These are phyloP conservation scores for Chalcis sispes DNA, from an alignment of 2,888 invertebrate species.

Conservation along the genomic window DNA sequence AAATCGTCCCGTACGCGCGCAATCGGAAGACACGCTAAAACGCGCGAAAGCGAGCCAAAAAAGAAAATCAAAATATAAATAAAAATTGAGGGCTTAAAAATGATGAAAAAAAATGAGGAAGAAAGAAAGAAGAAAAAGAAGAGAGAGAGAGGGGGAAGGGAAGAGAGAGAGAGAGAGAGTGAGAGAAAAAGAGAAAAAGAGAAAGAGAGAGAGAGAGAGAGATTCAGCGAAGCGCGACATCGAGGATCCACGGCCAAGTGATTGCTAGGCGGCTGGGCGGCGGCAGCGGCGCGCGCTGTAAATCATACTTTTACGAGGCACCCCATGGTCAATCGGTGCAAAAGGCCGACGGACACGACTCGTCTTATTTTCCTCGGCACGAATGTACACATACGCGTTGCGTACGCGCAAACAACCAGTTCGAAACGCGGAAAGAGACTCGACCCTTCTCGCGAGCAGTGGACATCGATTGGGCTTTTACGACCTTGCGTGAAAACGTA, in stretches of 20 bases:
- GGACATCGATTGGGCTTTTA: slow-evolving; percentile 66
- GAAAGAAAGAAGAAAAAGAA: background rate
- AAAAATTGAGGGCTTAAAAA: background rate
- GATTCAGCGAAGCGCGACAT: slow-evolving; percentile 16
- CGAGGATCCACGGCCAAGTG: slow-evolving; percentile 59
- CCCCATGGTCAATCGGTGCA: slow-evolving; percentile 64
- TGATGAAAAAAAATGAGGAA: background rate
- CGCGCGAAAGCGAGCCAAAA: too few relatives aligned
- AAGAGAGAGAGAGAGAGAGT: background rate
- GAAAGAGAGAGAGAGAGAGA: background rate
- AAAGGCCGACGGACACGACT: too few relatives aligned
- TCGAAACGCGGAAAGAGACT: background rate
- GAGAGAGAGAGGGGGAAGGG: background rate
- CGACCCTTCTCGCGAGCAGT: background rate
- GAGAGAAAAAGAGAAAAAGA: background rate
- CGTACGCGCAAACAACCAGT: background rate
- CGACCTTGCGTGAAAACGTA: too few relatives aligned
- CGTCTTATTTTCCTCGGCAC: too few relatives aligned
- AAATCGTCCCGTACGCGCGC: slow-evolving; percentile 24
- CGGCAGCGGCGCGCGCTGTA: slow-evolving; percentile 62
- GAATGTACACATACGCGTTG: slow-evolving; percentile 54
- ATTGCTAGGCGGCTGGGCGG: slow-evolving; percentile 53
- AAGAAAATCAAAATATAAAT: too few relatives aligned
- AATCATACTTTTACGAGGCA: slow-evolving; percentile 72
- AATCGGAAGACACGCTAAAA: too few relatives aligned